Evolutionary conservation across 2,113 vertebrate genomes (phyloP), one percentile per base, ranked within the genome.

Genomic region (Ardeotis arabs): DNA sequence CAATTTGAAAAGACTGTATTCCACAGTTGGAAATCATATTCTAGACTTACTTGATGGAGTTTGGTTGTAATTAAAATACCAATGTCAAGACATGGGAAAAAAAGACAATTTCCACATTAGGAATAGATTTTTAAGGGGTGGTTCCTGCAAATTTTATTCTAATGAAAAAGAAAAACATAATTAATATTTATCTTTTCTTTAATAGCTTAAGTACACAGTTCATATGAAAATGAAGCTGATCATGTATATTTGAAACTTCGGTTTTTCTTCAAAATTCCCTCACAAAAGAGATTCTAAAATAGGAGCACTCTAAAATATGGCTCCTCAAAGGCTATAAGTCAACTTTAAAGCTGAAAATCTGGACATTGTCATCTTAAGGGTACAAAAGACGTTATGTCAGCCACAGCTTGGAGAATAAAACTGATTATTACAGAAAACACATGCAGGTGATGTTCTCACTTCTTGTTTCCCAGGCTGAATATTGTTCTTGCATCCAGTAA

Each of bases 401-500:
- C 55, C 79, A 67, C n/a, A 90, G 66, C 47, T 56, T 68, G 33
- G 44, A 72, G 49, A 69, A 76, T 79, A 90, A 59, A 90, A 52
- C 56, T 56, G 62, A 50, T 85, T 72, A 41, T 80, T 91, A 56
- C 70, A 62, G 74, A 77, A 66, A 83, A 39, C 58, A 68, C 74
- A 47, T 70, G 50, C n/a, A 68, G 70, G 58, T 86, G 45, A n/a
- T 24, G 17, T 52, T 88, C 88, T 88, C 58, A n/a, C 56, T 73
- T 72, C 75, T 83, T 90, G 76, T 95, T 95, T 94, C 79, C 49
- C 79, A 80, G 70, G 55, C 77, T 84, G 77, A 84, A 55, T 92
- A 62, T 69, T 93, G 55, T 80, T 92, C 80, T 80, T 95, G 41
- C n/a, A 77, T 90, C 64, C 79, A 59, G 41, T 73, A 85, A 69